phyloP scores from a whole-genome alignment of 2,888 invertebrate genomes.

The Uloborus plumipes region DNA sequence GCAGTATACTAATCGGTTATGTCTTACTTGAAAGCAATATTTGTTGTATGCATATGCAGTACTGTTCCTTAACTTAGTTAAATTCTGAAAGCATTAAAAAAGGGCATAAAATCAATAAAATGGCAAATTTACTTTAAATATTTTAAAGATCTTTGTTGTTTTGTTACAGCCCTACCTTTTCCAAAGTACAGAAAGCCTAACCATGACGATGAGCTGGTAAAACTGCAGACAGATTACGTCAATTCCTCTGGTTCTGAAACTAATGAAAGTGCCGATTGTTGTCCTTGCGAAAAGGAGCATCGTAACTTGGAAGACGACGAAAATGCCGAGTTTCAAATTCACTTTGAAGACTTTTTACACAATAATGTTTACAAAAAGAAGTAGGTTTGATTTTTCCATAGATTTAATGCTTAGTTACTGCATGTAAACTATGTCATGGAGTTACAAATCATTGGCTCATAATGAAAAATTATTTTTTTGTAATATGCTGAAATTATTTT shows the following conservation, averaged over 20 bases:
- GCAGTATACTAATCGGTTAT: too few species aligned
- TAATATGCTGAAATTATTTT: too few species aligned
- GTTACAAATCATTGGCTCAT: too few species aligned
- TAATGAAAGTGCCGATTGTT: conserved; percentile 67
- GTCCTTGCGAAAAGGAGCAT: conserved; percentile 70
- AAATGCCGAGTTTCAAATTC: conserved; percentile 77
- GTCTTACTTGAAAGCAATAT: too few species aligned
- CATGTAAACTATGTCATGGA: too few species aligned
- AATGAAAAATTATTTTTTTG: too few species aligned
- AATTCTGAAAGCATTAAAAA: too few species aligned
- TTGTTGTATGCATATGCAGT: too few species aligned
- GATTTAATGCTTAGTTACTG: too few species aligned
- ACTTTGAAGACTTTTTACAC: conserved; percentile 85
- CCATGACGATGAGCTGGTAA: conserved; percentile 24
- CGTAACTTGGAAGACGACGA: conserved; percentile 76
- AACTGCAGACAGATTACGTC: conserved; percentile 7
- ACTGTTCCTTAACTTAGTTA: too few species aligned
- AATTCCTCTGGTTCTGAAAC: conserved; percentile 25
- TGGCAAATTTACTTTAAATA: too few species aligned
- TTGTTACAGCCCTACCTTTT: conserved; percentile 32
- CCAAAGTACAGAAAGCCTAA: conserved; percentile 33
- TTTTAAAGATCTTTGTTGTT: neutral
- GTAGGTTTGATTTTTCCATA: conserved; percentile 65
- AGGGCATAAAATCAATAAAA: too few species aligned
- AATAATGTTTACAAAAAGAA: conserved; percentile 80